Percentiles rank a stretch among this genome's conserved stretches.
Conservation (phyloP, 2,888 invertebrate genomes). For the Erannis defoliaria region DNA sequence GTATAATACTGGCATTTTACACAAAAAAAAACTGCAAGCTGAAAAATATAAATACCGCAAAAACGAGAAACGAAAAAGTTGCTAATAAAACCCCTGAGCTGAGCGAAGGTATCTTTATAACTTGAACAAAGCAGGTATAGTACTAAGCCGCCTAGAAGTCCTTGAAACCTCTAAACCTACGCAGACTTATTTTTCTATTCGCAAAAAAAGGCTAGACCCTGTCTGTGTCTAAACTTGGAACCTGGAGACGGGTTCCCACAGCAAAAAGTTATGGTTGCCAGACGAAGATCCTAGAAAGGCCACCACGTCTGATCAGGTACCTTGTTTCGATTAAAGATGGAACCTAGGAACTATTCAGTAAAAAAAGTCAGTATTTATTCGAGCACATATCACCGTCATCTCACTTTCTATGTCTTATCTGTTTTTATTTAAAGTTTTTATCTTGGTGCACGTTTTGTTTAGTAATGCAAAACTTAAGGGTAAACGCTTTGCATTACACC, state of each 20-base stretch:
- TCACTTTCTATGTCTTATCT: background rate
- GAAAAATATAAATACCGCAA: too few species aligned
- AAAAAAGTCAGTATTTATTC: background rate
- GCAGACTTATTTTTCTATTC: background rate
- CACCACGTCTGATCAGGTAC: constrained; percentile 7
- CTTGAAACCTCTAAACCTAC: constrained; percentile 3
- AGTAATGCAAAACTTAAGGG: too few species aligned
- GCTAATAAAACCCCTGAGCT: too few species aligned
- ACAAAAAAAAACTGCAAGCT: too few species aligned
- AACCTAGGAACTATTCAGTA: background rate
- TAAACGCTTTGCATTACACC: too few species aligned
- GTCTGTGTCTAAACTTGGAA: constrained; percentile 8
- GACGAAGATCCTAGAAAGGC: constrained; percentile 12
- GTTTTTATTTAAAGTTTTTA: background rate
- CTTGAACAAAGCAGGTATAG: constrained; percentile 24
- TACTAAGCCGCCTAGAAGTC: constrained; percentile 22
- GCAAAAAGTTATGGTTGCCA: constrained; percentile 4
- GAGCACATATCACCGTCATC: background rate
- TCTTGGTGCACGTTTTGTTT: background rate
- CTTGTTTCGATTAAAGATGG: background rate
- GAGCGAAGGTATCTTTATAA: constrained; percentile 31
- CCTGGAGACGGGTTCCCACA: background rate
- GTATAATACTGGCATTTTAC: too few species aligned
- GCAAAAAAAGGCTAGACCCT: background rate
- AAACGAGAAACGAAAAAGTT: too few species aligned